phyloP scores from a whole-genome alignment of 2,113 vertebrate genomes.

The Hymenochirus boettgeri region DNA sequence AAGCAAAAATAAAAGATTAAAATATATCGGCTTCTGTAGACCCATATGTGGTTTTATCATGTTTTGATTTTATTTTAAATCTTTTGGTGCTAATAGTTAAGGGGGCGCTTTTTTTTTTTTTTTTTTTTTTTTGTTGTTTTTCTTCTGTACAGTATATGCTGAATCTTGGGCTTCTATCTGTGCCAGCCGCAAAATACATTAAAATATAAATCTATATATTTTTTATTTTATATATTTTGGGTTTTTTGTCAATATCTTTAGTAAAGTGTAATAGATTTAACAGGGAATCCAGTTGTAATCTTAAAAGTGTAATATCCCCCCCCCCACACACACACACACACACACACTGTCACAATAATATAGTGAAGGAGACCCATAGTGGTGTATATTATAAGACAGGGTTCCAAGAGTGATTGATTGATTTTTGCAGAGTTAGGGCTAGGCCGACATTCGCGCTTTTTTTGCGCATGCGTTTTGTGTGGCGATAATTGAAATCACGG shows the following conservation, averaged over 20 bases:
- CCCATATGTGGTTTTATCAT: neutral
- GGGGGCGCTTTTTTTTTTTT: neutral
- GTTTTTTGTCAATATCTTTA: conserved; percentile 38
- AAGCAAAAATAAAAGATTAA: neutral
- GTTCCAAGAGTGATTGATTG: no score
- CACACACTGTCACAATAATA: no score
- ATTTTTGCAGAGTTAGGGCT: no score
- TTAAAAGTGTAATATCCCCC: no score
- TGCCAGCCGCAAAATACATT: conserved; percentile 42
- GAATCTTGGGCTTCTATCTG: conserved; percentile 34
- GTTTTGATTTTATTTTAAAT: neutral
- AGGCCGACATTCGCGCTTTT: no score
- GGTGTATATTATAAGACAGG: no score
- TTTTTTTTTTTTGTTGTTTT: neutral
- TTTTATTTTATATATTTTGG: conserved; percentile 36
- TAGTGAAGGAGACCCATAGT: no score
- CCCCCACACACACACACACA: no score
- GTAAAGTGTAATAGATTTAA: neutral
- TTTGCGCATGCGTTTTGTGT: no score
- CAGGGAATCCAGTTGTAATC: neutral
- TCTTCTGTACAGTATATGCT: conserved; percentile 47
- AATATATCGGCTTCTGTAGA: neutral
- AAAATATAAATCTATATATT: conserved; percentile 23
- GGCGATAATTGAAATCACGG: no score
- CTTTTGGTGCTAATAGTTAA: neutral